These are phyloP conservation scores for Alca torda DNA, from an alignment of 2,797 vertebrate genomes.

Conservation along the genomic window DNA sequence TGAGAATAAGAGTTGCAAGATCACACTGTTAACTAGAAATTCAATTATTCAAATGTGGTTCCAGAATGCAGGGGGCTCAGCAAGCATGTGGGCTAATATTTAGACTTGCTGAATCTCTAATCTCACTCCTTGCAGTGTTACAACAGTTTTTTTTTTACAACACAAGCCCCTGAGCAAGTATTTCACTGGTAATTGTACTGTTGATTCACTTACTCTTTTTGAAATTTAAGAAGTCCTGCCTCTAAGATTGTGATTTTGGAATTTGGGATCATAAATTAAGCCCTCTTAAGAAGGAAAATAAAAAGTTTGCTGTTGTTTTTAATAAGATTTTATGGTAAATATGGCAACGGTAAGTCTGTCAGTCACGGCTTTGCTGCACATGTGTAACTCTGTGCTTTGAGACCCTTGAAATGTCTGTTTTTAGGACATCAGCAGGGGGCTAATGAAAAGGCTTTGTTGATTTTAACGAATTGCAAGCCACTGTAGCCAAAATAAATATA, in stretches of 20 bases:
- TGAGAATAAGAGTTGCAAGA: background rate
- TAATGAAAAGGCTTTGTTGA: conserved; percentile 98
- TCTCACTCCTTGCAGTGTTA: background rate
- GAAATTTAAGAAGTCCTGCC: conserved; percentile 34
- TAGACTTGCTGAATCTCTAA: conserved; percentile 34
- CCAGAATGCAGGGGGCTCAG: conserved; percentile 4
- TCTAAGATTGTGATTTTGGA: conserved; percentile 65
- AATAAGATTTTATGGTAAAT: conserved; percentile 75
- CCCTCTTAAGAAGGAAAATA: conserved; percentile 62
- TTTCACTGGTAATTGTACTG: conserved; percentile 35
- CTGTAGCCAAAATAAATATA: conserved; percentile 99
- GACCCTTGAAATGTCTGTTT: conserved; percentile 88
- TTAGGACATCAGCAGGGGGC: conserved; percentile 94
- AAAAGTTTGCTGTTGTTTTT: conserved; percentile 57
- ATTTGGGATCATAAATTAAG: conserved; percentile 70
- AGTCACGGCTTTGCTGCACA: conserved; percentile 68
- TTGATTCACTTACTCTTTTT: background rate
- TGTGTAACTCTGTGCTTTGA: conserved; percentile 79
- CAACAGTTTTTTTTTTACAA: background rate
- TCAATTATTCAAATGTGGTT: conserved; percentile 13
- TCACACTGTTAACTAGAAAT: conserved; percentile 18
- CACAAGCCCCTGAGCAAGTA: background rate
- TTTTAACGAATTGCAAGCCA: conserved; percentile 95
- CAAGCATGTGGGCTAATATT: conserved; percentile 43
- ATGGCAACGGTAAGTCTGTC: conserved; percentile 65